Conservation (phyloP, 2,113 vertebrate genomes). For the Rhynchopsitta pachyrhyncha region DNA sequence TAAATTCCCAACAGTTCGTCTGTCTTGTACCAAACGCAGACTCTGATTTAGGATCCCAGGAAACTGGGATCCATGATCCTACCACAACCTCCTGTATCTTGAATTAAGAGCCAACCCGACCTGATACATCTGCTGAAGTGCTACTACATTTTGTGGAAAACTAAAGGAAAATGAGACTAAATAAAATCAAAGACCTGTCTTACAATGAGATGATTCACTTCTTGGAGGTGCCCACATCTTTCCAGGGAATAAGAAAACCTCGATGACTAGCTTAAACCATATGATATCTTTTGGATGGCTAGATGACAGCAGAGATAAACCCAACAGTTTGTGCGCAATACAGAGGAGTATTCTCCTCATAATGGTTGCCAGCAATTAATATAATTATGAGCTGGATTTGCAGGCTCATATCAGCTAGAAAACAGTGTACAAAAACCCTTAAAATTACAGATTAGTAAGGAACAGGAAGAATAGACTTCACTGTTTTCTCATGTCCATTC, state of each 20-base stretch:
- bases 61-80: not conserved
- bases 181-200: not conserved
- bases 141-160: not conserved
- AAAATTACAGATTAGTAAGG: not conserved
- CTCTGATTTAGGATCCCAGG: not conserved
- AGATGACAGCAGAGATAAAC: not conserved
- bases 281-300: not conserved
- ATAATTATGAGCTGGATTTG: not conserved
- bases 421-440: not conserved
- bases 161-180: not conserved
- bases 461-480: not conserved
- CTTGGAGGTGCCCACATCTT: not conserved
- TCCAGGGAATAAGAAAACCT: not conserved
- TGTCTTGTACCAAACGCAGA: not conserved
- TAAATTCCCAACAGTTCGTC: not conserved
- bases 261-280: not conserved
- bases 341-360: not conserved
- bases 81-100: not conserved
- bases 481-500: not conserved
- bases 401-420: not conserved
- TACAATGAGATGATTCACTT: not conserved
- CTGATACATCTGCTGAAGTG: not conserved
- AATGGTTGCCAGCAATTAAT: not conserved
- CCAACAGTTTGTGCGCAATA: not conserved
- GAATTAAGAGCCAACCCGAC: accelerated